A percentile compares a stretch with the other conserved stretches of the same genome.
Conservation (phyloP, 2,113 vertebrate species). For the Lagenorhynchus albirostris region DNA sequence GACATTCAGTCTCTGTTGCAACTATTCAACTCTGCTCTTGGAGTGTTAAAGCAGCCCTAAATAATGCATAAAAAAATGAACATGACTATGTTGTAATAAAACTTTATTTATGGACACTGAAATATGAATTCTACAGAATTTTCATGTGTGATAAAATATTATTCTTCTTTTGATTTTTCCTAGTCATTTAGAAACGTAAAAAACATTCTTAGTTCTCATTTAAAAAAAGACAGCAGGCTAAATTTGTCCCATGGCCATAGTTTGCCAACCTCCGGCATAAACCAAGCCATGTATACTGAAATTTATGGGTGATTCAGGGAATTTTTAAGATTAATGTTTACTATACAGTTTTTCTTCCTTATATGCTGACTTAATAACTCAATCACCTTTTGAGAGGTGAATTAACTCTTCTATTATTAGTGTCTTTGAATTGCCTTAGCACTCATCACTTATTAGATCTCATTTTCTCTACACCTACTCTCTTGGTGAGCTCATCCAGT, state of each 20-base stretch:
- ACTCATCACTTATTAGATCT: neutral
- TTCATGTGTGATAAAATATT: neutral
- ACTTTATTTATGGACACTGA: neutral
- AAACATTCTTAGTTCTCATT: neutral
- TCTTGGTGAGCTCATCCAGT: neutral
- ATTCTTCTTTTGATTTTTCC: neutral
- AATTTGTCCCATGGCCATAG: neutral
- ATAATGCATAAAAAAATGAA: neutral
- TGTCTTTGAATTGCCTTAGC: neutral
- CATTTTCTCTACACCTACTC: neutral
- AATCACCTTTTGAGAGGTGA: neutral
- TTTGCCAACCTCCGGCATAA: neutral
- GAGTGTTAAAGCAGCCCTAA: neutral
- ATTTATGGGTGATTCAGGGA: neutral
- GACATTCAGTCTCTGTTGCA: neutral
- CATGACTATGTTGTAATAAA: neutral
- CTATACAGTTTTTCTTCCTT: neutral
- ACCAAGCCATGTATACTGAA: neutral
- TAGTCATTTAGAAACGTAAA: neutral
- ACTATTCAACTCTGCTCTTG: neutral
- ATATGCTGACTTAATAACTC: neutral
- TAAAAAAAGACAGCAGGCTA: neutral
- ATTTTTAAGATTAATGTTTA: slow-evolving; percentile 13
- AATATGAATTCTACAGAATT: neutral
- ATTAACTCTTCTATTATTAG: neutral